These are phyloP conservation scores for Telmatherina bonti DNA, from an alignment of 2,797 vertebrate genomes.

Conservation along the genomic window DNA sequence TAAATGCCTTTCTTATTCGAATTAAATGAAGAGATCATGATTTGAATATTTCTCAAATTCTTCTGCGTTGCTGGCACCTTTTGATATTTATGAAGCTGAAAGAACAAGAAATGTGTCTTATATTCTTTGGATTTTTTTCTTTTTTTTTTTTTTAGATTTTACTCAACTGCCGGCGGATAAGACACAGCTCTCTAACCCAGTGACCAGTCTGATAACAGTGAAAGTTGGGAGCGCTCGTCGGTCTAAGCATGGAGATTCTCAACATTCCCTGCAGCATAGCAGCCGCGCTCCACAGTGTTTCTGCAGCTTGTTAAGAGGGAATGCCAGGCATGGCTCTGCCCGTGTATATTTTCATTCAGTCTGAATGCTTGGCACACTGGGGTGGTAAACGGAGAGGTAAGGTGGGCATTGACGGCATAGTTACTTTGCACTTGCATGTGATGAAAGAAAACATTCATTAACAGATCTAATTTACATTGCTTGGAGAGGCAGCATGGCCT, in stretches of 20 bases:
- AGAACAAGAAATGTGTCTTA: slow-evolving; percentile 1
- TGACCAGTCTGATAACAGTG: slow-evolving; percentile 59
- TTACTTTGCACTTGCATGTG: slow-evolving; percentile 83
- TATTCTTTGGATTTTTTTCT: too few species aligned
- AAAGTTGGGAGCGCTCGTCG: slow-evolving; percentile 71
- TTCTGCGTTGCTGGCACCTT: too few species aligned
- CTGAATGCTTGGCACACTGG: slow-evolving; percentile 93
- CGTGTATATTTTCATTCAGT: slow-evolving; percentile 97
- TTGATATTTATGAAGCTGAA: slow-evolving; percentile 5
- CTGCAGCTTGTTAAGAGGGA: slow-evolving; percentile 92
- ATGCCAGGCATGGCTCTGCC: slow-evolving; percentile 90
- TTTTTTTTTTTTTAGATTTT: too few species aligned
- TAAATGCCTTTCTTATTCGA: neutral
- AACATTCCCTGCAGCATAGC: slow-evolving; percentile 94
- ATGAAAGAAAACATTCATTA: slow-evolving; percentile 93
- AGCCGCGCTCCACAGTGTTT: slow-evolving; percentile 89
- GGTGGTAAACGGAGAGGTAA: slow-evolving; percentile 89
- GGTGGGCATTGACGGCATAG: slow-evolving; percentile 90
- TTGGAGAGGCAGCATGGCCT: slow-evolving; percentile 18
- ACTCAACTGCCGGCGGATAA: slow-evolving; percentile 18
- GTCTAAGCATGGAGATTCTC: slow-evolving; percentile 90
- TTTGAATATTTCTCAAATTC: slow-evolving; percentile 12
- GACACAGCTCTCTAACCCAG: slow-evolving; percentile 23
- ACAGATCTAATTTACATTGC: slow-evolving; percentile 86
- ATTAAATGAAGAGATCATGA: neutral